These are phyloP conservation scores for Branchinecta lynchi DNA, from an alignment of 1,140 invertebrate species.

Conservation along the genomic window DNA sequence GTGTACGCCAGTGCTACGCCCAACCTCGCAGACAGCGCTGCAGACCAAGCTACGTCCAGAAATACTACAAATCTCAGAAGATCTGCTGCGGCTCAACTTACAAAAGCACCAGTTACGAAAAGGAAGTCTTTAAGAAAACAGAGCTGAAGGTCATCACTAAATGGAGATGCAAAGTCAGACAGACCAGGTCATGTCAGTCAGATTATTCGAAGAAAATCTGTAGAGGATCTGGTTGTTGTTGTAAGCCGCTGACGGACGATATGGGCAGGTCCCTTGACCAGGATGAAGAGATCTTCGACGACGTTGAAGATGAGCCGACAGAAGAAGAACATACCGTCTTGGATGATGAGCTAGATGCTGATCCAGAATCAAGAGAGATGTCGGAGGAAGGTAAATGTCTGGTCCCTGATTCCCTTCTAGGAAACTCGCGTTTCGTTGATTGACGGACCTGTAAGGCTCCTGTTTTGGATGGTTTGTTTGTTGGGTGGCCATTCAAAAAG, in stretches of 20 bases:
- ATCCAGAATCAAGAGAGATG: neutral
- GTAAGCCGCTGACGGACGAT: neutral
- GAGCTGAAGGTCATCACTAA: neutral
- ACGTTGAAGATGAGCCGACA: neutral
- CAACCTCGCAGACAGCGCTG: neutral
- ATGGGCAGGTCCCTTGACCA: neutral
- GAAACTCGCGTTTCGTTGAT: too few species aligned
- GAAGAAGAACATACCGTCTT: neutral
- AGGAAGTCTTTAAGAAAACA: neutral
- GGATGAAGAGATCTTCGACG: slow-evolving; percentile 1
- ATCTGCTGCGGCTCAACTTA: neutral
- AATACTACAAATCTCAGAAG: neutral
- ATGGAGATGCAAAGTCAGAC: neutral
- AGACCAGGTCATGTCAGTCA: neutral
- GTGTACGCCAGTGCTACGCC: neutral
- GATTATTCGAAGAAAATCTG: neutral
- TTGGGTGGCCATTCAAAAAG: too few species aligned
- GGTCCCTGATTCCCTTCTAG: too few species aligned
- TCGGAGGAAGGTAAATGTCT: too few species aligned
- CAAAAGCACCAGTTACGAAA: neutral
- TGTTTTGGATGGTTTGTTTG: too few species aligned
- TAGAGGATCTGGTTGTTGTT: neutral
- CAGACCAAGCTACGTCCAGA: neutral
- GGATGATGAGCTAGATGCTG: neutral
- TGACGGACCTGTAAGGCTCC: too few species aligned